These are phyloP conservation scores for Hydrolagus affinis DNA, from an alignment of 2,113 vertebrate species.

Conservation along the genomic window DNA sequence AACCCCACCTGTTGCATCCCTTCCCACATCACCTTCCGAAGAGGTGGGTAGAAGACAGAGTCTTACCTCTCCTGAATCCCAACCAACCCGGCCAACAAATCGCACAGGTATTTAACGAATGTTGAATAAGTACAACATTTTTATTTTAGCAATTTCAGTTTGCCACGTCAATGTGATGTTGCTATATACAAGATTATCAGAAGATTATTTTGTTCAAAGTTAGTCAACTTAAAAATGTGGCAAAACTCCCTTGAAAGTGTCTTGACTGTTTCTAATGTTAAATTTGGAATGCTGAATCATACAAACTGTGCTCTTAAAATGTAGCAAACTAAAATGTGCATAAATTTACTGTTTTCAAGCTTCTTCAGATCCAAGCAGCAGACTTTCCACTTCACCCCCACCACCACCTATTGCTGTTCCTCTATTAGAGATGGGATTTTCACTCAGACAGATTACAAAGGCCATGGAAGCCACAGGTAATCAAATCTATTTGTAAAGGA, in stretches of 20 bases:
- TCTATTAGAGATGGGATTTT: constrained; percentile 92
- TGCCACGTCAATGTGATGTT: not conserved
- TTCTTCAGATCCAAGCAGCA: constrained; percentile 88
- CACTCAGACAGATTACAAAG: constrained; percentile 87
- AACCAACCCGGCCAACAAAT: constrained; percentile 71
- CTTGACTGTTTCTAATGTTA: too few relatives aligned
- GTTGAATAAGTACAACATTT: not conserved
- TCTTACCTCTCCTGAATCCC: constrained; percentile 89
- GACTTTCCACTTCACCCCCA: constrained; percentile 90
- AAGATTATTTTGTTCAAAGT: not conserved
- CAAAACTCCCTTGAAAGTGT: not conserved
- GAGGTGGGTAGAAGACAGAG: constrained; percentile 89
- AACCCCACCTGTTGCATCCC: constrained; percentile 86
- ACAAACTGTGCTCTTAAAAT: not conserved
- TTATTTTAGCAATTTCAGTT: not conserved
- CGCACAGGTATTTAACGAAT: constrained; percentile 60
- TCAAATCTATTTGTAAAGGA: not conserved
- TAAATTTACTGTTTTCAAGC: constrained; percentile 53
- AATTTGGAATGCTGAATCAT: not conserved
- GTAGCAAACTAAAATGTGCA: not conserved
- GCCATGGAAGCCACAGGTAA: constrained; percentile 96
- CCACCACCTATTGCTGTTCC: constrained; percentile 94
- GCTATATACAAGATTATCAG: not conserved
- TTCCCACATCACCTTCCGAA: constrained; percentile 89
- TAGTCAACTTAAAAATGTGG: not conserved